Percentiles rank a stretch among this genome's conserved stretches.
These are phyloP conservation scores for Alviniconcha strummeri DNA, from an alignment of 2,888 invertebrate species.

Conservation along the genomic window DNA sequence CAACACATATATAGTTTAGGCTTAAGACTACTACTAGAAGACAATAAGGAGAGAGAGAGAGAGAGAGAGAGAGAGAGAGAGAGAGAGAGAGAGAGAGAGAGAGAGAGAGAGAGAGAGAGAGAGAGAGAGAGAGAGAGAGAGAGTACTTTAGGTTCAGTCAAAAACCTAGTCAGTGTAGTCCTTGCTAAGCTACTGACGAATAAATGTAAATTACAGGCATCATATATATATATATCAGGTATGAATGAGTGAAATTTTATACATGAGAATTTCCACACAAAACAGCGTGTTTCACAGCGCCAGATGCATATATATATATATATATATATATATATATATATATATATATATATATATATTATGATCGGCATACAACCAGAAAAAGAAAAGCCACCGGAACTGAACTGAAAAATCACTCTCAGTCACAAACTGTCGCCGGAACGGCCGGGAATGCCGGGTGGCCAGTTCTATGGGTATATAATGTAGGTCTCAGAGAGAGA, in stretches of 20 bases:
- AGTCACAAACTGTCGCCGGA: too few species aligned
- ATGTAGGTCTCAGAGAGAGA: too few species aligned
- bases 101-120: background rate
- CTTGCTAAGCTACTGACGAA: background rate
- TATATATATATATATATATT: background rate
- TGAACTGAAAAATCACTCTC: too few species aligned
- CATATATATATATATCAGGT: too few species aligned
- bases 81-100: background rate
- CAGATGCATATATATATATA: background rate
- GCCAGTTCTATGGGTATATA: too few species aligned
- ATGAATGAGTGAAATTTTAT: background rate
- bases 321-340: background rate
- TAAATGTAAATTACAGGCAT: too few species aligned
- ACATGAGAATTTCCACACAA: too few species aligned
- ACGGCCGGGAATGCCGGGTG: too few species aligned
- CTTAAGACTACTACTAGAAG: background rate
- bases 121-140: background rate
- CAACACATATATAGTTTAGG: background rate
- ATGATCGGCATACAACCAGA: background rate
- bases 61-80: background rate
- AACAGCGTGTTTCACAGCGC: too few species aligned
- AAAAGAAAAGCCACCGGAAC: too few species aligned
- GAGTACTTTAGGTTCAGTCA: background rate
- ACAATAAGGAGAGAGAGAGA: background rate
- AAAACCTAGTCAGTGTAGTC: background rate